Base-by-base conservation (phyloP, 2,113 vertebrate species). In the Accipiter virgatus region DNA sequence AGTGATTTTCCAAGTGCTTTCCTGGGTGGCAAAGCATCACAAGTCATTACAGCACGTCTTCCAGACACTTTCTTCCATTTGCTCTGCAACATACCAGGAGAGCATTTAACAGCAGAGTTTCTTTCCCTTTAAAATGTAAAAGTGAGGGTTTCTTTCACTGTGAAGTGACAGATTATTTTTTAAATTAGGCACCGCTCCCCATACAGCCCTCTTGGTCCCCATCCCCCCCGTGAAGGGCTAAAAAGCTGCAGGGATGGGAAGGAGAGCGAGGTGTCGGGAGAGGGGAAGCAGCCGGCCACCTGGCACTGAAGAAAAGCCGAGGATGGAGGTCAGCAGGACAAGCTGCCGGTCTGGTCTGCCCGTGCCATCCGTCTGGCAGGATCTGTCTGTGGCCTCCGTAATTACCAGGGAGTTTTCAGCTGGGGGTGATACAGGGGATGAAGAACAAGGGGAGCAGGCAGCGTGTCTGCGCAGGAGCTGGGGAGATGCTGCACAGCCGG, bases 231-330 rank as follows among this genome's bases (percentile, higher is more conserved):
- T 18, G 15, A 26, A 42, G 34, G 10, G 34, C 40, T 20, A 31
- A 29, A 23, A 32, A 32, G 43, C 59, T 27, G 43, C 38, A 19
- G 53, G 16, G 45, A 6, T 5, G 27, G 34, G 15, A 16, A 22
- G 0, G 3, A 36, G 42, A 9, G n/a, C 0, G 2, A 36, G 68
- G 32, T 16, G 61, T 7, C 4, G 43, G 68, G 59, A 43, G 25
- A 22, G 6, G 26, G 68, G 56, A 55, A 29, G 19, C 40, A 18
- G 18, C 16, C 12, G 1, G 42, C 6, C 1, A 6, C 52, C 25
- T 8, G 47, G 47, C 63, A 15, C 74, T 5, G 0, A 12, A 11
- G 66, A 22, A 7, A 11, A n/a, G n/a, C 26, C 1, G 4, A 20
- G 77, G 43, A 31, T 1, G 0, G 14, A 14, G 36, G 21, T 25